Base-by-base conservation (phyloP, 2,888 invertebrate species). In the Drosophila imparisetae region DNA sequence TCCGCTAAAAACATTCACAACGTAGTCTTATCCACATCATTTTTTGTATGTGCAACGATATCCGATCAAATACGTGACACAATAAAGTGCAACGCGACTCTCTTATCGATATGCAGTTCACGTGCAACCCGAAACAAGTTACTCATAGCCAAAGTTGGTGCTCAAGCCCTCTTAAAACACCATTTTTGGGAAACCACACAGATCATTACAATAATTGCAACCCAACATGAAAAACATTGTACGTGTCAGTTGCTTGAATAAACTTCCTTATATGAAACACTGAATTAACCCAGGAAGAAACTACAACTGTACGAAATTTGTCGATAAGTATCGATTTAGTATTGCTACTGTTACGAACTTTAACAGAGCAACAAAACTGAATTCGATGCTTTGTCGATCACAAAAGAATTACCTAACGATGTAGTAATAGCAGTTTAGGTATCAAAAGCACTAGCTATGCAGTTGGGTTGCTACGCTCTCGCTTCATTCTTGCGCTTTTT, bases 71-170 rank as follows among this genome's bases (percentile, higher is more conserved):
- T 80, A 83, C 83, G 83, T 89, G 83, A 76, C 83, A 64, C 62
- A 38, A 60, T 32, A 32, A 69, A 63, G 66, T 66, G 86, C 80
- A 75, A 34, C 36, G 63, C 88, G 54, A 54, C 64, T 58, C 42
- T 53, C 65, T 53, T 68, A 73, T 80, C 80, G 64, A 66, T 80
- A 88, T 86, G 86, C 89, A 73, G 13, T 72, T 52, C 83, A 80
- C 89, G 83, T 88, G 57, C 77, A 64, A 64, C 10, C 61, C 50
- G 42, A 58, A 87, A 75, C 78, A 86, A 55, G 80, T 65, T 72
- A 64, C 72, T 21, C 64, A 55, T 54, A 49, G 7, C 77, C 71
- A 52, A 80, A 76, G 42, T 36, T 21, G 63, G 61, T 64, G 60
- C 53, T 69, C 50, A 32, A 48, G 60, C 60, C 66, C 77, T 63